A percentile compares a stretch with the other conserved stretches of the same genome.
phyloP scores from a whole-genome alignment of 2,888 invertebrate genomes.

The Oeneis ivallda region DNA sequence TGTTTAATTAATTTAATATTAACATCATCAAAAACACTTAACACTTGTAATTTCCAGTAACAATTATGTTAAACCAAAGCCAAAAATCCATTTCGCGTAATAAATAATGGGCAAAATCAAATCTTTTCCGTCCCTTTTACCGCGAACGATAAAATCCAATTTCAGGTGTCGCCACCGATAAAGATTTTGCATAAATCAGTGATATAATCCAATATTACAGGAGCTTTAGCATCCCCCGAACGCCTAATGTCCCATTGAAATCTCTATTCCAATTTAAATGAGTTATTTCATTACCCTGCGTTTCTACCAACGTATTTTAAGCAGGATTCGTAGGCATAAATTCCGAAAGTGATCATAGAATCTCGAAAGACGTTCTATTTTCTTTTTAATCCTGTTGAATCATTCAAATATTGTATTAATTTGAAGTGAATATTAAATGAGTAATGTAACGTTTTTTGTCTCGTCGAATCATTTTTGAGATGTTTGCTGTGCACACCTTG shows the following conservation, averaged over 20 bases:
- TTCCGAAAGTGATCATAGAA: conserved; percentile 75
- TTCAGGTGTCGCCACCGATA: conserved; percentile 73
- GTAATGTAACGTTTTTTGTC: too few relatives aligned
- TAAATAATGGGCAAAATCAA: conserved; percentile 27
- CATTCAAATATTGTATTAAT: not conserved
- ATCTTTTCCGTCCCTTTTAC: conserved; percentile 37
- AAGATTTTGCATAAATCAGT: conserved; percentile 80
- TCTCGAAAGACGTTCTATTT: conserved; percentile 63
- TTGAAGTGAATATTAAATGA: too few relatives aligned
- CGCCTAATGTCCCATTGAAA: conserved; percentile 76
- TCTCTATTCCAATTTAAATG: conserved; percentile 80
- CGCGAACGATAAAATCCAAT: conserved; percentile 71
- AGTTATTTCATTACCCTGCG: conserved; percentile 77
- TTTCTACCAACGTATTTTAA: conserved; percentile 55
- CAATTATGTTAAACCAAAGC: conserved; percentile 14
- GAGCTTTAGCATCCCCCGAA: conserved; percentile 61
- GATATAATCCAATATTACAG: conserved; percentile 76
- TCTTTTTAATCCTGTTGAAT: not conserved
- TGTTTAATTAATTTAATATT: too few relatives aligned
- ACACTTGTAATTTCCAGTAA: conserved; percentile 6
- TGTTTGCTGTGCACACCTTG: too few relatives aligned
- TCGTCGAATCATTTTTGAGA: too few relatives aligned
- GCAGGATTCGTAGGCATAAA: conserved; percentile 66
- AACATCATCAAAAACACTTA: too few relatives aligned
- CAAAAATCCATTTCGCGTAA: conserved; percentile 9